Evolutionary conservation across 2,888 invertebrate genomes (phyloP), one percentile per base, ranked within the genome.

Genomic region (Dascillus cervinus): DNA sequence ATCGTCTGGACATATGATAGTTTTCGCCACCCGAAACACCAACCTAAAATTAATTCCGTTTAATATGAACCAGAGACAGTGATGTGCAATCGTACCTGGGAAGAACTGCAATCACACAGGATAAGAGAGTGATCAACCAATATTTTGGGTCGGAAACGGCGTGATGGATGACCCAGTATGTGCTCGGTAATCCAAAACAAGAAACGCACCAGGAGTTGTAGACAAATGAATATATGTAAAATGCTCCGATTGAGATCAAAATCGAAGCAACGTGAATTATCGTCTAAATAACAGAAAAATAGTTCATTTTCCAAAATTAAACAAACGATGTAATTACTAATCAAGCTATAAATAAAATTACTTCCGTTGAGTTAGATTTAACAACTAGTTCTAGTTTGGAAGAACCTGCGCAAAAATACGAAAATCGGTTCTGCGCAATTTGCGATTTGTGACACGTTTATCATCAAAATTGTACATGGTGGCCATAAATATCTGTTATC

Each of bases 151-250:
- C 77, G 13, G 66, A 63, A 54, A 91, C 70, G 29, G 87, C 79
- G 56, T 76, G 74, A 58, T 83, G 79, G 65, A 91, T 82, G 32
- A 92, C 86, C 81, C 82, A 83, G 64, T 83, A 90, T 13, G 88
- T 91, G 51, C 88, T 87, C 20, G 89, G 86, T 51, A 92, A 69
- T 34, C 81, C 82, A 61, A 86, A 78, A 64, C 88, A 87, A 47
- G 78, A 75, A 43, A 86, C 77, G 62, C 88, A 87, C 44, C 87
- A 64, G 5, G 80, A 72, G 68, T 92, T 88, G 69, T 91, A 92
- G 28, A 86, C 58, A 35, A 94, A 67, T 39, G 89, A 86, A 64
- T 92, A 84, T 48, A 76, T 69, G 65, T 87, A 88, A 71, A 87
- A 95, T 38, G 82, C 69, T 22, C 75, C 69, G 52, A 95, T 70